These are phyloP conservation scores for Gymnocypris eckloni DNA, from an alignment of 2,797 vertebrate species.

Conservation along the genomic window DNA sequence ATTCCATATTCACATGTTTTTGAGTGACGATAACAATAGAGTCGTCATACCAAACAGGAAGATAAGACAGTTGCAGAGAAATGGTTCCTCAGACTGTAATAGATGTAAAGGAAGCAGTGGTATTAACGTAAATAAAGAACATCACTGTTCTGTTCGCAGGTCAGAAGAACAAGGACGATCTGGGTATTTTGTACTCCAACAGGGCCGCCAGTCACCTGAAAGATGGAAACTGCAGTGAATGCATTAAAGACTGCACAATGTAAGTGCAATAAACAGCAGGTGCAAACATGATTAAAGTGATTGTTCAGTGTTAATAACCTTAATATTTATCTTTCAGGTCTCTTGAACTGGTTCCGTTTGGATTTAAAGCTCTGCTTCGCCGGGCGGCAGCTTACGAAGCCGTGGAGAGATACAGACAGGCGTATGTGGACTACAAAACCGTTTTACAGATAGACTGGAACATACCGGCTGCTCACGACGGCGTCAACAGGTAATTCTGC, in stretches of 20 bases:
- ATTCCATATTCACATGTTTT: neutral
- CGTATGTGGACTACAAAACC: conserved; percentile 93
- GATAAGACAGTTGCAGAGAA: neutral
- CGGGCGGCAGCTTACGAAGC: conserved; percentile 89
- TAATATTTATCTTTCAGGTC: conserved; percentile 67
- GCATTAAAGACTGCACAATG: conserved; percentile 88
- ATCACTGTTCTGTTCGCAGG: conserved; percentile 63
- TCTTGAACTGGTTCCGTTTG: conserved; percentile 84
- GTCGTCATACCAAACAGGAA: neutral
- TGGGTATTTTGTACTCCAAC: conserved; percentile 88
- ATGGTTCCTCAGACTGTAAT: neutral
- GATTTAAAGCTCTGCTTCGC: conserved; percentile 88
- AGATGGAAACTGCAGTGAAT: conserved; percentile 87
- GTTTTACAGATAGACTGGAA: conserved; percentile 86
- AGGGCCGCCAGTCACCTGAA: conserved; percentile 90
- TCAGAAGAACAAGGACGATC: conserved; percentile 80
- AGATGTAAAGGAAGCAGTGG: neutral
- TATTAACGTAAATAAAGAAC: neutral
- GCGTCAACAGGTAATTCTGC: conserved; percentile 85
- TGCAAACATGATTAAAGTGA: neutral
- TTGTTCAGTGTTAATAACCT: neutral
- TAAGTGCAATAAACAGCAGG: conserved; percentile 67
- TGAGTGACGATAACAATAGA: neutral
- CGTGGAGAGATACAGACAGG: conserved; percentile 85
- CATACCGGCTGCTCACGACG: conserved; percentile 85